A percentile compares a stretch with the other conserved stretches of the same genome.
These are phyloP conservation scores for Andrena chrysosceles DNA, from an alignment of 2,888 invertebrate genomes.

Conservation along the genomic window DNA sequence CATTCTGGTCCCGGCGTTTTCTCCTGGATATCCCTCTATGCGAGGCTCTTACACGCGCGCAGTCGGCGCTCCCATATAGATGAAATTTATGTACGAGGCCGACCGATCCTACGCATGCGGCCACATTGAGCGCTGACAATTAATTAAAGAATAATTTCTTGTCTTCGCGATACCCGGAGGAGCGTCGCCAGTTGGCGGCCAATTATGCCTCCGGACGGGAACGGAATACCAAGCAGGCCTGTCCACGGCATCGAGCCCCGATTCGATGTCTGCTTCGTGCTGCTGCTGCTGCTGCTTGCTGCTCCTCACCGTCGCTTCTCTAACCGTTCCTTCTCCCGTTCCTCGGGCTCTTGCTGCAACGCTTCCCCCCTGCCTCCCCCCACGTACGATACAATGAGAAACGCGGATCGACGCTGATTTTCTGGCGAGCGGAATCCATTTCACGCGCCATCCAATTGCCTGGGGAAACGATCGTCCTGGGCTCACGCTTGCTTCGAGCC, in stretches of 20 bases:
- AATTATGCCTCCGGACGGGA: conserved; percentile 83
- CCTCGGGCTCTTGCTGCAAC: too few species aligned
- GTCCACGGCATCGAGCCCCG: conserved; percentile 63
- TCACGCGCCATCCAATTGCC: conserved; percentile 1
- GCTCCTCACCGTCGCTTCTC: conserved; percentile 18
- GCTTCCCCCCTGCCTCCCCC: neutral
- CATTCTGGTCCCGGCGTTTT: conserved; percentile 16
- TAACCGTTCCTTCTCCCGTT: conserved; percentile 24
- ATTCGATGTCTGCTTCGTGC: conserved; percentile 51
- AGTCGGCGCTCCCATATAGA: conserved; percentile 71
- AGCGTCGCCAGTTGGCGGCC: conserved; percentile 83
- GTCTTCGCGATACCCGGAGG: conserved; percentile 81
- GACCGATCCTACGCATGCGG: conserved; percentile 73
- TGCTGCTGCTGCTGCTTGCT: conserved; percentile 9
- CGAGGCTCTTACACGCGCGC: conserved; percentile 52
- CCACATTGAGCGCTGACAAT: conserved; percentile 82
- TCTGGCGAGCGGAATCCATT: conserved; percentile 2
- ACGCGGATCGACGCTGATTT: conserved; percentile 6
- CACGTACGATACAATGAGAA: conserved; percentile 16
- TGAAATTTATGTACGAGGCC: conserved; percentile 73
- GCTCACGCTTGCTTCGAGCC: too few species aligned
- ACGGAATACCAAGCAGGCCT: conserved; percentile 83
- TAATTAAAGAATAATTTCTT: conserved; percentile 85
- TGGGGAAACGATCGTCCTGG: neutral
- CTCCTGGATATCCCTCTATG: conserved; percentile 38